These are phyloP conservation scores for Plectropomus leopardus DNA, from an alignment of 2,113 vertebrate genomes.

Conservation along the genomic window DNA sequence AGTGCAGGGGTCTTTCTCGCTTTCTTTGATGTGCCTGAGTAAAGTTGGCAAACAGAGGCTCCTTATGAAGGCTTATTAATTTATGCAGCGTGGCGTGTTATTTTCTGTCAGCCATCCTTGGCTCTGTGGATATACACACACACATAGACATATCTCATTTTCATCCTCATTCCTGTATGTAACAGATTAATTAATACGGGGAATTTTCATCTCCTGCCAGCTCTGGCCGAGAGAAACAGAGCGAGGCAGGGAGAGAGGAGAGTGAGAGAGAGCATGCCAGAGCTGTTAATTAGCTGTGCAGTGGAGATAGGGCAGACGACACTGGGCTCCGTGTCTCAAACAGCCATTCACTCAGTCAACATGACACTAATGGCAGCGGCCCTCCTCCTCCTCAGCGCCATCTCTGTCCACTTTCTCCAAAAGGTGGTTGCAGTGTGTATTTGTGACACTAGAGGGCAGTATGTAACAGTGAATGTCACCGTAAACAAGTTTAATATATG, in stretches of 20 bases:
- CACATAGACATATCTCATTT: conserved; percentile 16
- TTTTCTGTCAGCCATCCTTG: conserved; percentile 40
- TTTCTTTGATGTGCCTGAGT: conserved; percentile 62
- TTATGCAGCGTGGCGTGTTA: conserved; percentile 37
- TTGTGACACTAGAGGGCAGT: conserved; percentile 64
- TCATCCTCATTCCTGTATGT: conserved; percentile 53
- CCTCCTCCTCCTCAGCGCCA: conserved; percentile 13
- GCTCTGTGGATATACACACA: conserved; percentile 33
- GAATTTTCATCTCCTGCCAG: conserved; percentile 67
- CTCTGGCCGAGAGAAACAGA: conserved; percentile 40
- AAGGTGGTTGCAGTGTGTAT: conserved; percentile 11
- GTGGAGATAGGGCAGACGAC: conserved; percentile 55
- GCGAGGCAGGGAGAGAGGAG: conserved; percentile 33
- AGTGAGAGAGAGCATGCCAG: conserved; percentile 40
- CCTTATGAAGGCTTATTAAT: conserved; percentile 61
- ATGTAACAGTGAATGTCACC: conserved; percentile 13
- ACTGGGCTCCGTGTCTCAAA: conserved; percentile 60
- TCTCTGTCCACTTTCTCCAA: conserved; percentile 23
- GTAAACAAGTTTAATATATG: background rate
- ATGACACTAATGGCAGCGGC: conserved; percentile 57
- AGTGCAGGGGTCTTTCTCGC: conserved; percentile 34
- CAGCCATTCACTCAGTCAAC: conserved; percentile 64
- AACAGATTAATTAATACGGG: conserved; percentile 74
- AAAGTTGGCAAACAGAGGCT: conserved; percentile 52
- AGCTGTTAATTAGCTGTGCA: conserved; percentile 74